Evolutionary conservation across 1,140 invertebrate species (phyloP), one percentile per base, ranked within the genome.

Genomic region (Galleria mellonella): DNA sequence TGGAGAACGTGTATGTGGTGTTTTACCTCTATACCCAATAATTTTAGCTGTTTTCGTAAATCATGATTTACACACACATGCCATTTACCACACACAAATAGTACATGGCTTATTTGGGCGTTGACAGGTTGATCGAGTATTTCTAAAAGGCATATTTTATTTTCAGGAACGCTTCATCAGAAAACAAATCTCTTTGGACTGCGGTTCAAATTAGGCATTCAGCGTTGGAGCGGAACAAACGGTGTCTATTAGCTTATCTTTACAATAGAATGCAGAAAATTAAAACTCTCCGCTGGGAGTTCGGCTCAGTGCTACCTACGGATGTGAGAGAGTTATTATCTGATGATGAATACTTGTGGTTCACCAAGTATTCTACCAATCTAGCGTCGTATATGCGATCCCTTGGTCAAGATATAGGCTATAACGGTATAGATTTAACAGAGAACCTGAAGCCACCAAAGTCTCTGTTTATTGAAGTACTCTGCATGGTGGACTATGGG

Each of bases 361-460:
- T 98, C 64, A 91, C 90, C 17, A 92, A 92, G 43, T 98, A 98
- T 69, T 97, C 94, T 33, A 95, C 92, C 63, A 91, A 90, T 36
- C 83, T 98, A 38, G 95, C 95, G 4, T 91, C 89, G 6, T 98
- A 97, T 70, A 98, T 98, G 97, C 90, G 91, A 64, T 90, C 92
- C 0, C 88, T 98, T 51, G 96, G 96, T 7, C 91, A 93, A 51
- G 88, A 91, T 57, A 90, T 90, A 43, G 88, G 89, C 9, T 87
- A 87, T 43, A 87, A 89, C 50, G 94, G 94, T 4, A 88, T 98
- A 35, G 96, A 99, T 86, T 87, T 99, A 5, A 95, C 94, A 12
- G 91, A 94, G 51, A 93, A 98, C 79, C 79, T 95, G n/a, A 91
- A 93, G 36, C 97, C 97, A 43, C 97, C 97, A 1, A 98, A 98